phyloP scores from a whole-genome alignment of 2,113 vertebrate genomes.

The Zingel zingel region DNA sequence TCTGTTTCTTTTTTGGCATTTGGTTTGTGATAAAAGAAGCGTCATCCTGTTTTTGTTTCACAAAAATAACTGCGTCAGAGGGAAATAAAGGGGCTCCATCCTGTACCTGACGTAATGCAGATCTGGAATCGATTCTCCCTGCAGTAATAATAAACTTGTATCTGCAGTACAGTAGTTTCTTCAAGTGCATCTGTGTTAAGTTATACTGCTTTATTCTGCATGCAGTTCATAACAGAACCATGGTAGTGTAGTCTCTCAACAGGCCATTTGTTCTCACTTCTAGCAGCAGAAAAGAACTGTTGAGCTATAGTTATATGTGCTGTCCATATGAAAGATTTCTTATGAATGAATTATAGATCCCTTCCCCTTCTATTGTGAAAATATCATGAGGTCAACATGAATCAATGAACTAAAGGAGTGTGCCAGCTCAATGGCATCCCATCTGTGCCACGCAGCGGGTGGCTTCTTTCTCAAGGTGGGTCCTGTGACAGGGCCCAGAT shows the following conservation, averaged over 20 bases:
- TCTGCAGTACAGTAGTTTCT: constrained; percentile 10
- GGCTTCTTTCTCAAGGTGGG: constrained; percentile 65
- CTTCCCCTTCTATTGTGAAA: constrained; percentile 45
- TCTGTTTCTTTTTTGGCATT: constrained; percentile 38
- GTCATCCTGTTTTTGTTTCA: constrained; percentile 35
- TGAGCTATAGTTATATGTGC: background rate
- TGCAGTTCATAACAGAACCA: background rate
- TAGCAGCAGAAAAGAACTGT: background rate
- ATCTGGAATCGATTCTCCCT: constrained; percentile 39
- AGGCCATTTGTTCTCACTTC: background rate
- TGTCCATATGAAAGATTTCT: constrained; percentile 6
- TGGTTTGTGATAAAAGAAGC: constrained; percentile 9
- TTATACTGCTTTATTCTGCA: background rate
- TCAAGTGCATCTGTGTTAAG: constrained; percentile 6
- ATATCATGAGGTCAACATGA: constrained; percentile 57
- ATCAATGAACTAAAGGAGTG: constrained; percentile 60
- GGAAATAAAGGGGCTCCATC: constrained; percentile 39
- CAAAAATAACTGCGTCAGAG: constrained; percentile 22
- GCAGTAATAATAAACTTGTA: constrained; percentile 8
- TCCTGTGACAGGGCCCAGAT: constrained; percentile 71
- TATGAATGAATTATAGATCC: constrained; percentile 51
- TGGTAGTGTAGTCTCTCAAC: background rate
- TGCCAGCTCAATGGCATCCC: constrained; percentile 57
- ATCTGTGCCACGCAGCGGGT: constrained; percentile 62
- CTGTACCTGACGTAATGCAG: constrained; percentile 2